Conservation (phyloP, 1,140 invertebrate genomes). For the Panagrolaimus sp. region DNA sequence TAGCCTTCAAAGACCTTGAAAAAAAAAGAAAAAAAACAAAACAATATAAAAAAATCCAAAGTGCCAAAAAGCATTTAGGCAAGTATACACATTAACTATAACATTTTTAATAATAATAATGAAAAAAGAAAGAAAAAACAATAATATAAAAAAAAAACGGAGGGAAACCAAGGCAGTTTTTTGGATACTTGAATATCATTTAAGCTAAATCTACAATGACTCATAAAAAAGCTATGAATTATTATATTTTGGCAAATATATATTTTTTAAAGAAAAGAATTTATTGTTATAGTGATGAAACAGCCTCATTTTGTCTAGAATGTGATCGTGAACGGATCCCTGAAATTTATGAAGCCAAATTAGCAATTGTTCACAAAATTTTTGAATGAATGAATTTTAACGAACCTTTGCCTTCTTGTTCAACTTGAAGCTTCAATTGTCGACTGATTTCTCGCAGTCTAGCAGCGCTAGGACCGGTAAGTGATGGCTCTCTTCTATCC, state of each 20-base stretch:
- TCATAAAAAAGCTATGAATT: too few relatives aligned
- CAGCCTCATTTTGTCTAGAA: constrained; percentile 27
- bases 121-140: constrained; percentile 1
- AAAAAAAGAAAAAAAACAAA: too few relatives aligned
- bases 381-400: not conserved
- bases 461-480: constrained; percentile 57
- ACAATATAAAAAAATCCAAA: too few relatives aligned
- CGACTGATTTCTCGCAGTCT: constrained; percentile 56
- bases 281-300: constrained; percentile 18
- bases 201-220: too few relatives aligned
- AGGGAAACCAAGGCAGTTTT: constrained; percentile 15
- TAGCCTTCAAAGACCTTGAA: too few relatives aligned
- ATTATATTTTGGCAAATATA: too few relatives aligned
- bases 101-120: too few relatives aligned
- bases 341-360: constrained; percentile 14
- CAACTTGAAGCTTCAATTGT: constrained; percentile 57
- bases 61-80: too few relatives aligned
- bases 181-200: too few relatives aligned
- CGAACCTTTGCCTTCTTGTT: constrained; percentile 44
- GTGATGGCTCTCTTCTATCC: constrained; percentile 53
- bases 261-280: not conserved
- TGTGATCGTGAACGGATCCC: constrained; percentile 28
- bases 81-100: too few relatives aligned
- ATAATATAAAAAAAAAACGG: constrained; percentile 13
- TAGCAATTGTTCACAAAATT: too few relatives aligned